phyloP scores from a whole-genome alignment of 1,140 invertebrate species.

The Rhagoletis pomonella region DNA sequence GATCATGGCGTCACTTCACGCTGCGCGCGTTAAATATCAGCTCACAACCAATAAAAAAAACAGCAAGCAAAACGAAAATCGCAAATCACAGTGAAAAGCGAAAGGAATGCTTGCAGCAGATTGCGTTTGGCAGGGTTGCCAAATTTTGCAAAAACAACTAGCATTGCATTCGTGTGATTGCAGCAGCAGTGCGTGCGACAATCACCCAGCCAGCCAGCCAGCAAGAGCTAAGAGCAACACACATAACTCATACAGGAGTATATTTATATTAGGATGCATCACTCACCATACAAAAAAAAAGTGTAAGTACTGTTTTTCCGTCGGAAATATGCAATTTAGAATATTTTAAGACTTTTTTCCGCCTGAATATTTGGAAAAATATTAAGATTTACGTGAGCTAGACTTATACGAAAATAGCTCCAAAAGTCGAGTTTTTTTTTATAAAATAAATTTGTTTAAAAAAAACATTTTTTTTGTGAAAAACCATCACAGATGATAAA shows the following conservation, averaged over 20 bases:
- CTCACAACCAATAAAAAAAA: not conserved
- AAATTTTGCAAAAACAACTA: constrained; percentile 15
- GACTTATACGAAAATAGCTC: too few relatives aligned
- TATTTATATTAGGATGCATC: not conserved
- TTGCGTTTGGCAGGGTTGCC: constrained; percentile 27
- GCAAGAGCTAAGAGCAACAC: not conserved
- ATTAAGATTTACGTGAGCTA: too few relatives aligned
- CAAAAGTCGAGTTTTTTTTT: too few relatives aligned
- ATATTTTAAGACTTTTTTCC: too few relatives aligned
- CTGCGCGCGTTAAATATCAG: constrained; percentile 5
- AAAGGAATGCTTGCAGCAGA: constrained; percentile 28
- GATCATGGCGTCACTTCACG: not conserved
- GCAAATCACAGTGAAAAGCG: constrained; percentile 16
- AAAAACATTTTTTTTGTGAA: not conserved
- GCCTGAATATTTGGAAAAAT: too few relatives aligned
- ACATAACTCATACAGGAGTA: not conserved
- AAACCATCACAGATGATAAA: not conserved
- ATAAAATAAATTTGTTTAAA: not conserved
- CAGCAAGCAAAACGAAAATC: not conserved
- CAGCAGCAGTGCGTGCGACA: constrained; percentile 2
- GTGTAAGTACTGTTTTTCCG: too few relatives aligned
- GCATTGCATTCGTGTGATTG: not conserved
- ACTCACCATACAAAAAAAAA: too few relatives aligned
- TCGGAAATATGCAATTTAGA: too few relatives aligned
- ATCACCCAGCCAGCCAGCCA: not conserved